Conservation (phyloP, 2,797 vertebrate species). For the Tenualosa thibaudeaui region DNA sequence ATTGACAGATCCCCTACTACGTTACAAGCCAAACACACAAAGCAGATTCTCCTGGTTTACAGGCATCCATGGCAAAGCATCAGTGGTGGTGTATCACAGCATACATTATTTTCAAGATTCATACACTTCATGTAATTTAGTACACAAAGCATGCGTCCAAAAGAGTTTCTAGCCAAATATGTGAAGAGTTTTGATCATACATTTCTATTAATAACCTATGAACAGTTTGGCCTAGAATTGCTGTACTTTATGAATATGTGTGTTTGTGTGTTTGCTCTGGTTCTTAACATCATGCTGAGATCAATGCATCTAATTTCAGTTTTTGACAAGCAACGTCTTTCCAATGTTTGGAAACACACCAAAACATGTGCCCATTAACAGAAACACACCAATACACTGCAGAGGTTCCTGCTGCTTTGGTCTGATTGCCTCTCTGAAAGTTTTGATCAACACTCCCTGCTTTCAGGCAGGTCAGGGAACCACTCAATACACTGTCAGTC, state of each 20-base stretch:
- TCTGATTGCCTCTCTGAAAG: too few species aligned
- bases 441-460: too few species aligned
- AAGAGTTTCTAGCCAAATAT: neutral
- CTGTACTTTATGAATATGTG: neutral
- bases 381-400: neutral
- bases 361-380: neutral
- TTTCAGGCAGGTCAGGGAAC: too few species aligned
- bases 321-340: neutral
- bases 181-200: neutral
- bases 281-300: constrained; percentile 2
- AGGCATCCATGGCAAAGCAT: neutral
- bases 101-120: neutral
- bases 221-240: neutral
- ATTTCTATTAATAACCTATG: neutral
- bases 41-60: constrained; percentile 2
- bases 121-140: neutral
- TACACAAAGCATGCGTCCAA: neutral
- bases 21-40: neutral
- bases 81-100: neutral
- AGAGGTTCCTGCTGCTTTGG: neutral
- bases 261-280: neutral
- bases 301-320: neutral
- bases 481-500: too few species aligned
- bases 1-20: neutral
- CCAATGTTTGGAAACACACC: neutral